Base-by-base conservation (phyloP, 1,140 invertebrate genomes). In the Ladona fulva region DNA sequence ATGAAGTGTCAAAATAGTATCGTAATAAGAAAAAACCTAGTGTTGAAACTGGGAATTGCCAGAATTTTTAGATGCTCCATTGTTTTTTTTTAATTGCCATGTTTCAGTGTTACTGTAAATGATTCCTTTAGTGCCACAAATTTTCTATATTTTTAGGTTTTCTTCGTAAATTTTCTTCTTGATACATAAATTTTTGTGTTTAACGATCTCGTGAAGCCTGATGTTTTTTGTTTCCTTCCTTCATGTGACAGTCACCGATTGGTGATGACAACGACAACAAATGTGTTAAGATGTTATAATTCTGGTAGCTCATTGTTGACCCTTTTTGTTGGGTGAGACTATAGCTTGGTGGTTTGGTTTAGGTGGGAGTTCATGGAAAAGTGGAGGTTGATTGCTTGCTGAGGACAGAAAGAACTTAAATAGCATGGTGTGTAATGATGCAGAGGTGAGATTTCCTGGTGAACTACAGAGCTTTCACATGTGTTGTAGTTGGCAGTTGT, bases 381-480 rank as follows among this genome's bases (percentile, higher is more conserved):
- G 1, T 19, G 52, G 52, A 66, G 52, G 52, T 22, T 66, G 52
- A 66, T 6, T 3, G 52, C 52, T 66, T 66, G 52, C 52, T 22
- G 14, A 66, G n/a, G 52, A 66, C 52, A 66, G 52, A 22, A 66
- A 66, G 52, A 66, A 66, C 52, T 66, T 16, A 22, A 3, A 66
- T 66, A 22, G 52, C 52, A 66, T 16, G 52, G n/a, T 66, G 52
- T 66, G 14, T 16, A 16, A 19, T 16, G 14, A 66, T 19, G 52
- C 16, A 66, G 52, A 66, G n/a, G 52, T 66, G 52, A 22, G 52
- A 66, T 66, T 19, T 12, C n/a, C 16, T 66, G 52, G n/a, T 16
- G 52, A 66, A 66, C 52, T 66, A 66, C 52, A 66, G 52, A 66
- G 52, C 52, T 66, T 66, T 66, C 52, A 66, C 52, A 66, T 66